These are phyloP conservation scores for Platerodrilus igneus DNA, from an alignment of 2,888 invertebrate genomes.

Conservation along the genomic window DNA sequence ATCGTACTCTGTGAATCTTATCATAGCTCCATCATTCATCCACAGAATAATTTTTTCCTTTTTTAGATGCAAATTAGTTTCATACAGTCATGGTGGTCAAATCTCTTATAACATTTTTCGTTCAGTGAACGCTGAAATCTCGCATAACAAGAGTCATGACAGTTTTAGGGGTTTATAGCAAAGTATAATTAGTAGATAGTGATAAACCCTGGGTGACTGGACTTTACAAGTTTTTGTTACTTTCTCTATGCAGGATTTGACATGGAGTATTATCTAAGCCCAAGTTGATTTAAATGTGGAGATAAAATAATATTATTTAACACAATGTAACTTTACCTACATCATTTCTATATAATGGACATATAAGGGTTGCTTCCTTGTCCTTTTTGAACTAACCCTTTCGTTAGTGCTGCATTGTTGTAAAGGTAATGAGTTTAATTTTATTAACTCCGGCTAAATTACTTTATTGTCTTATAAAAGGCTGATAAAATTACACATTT, in stretches of 20 bases:
- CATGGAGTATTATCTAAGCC: slow-evolving; percentile 27
- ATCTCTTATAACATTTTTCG: no score
- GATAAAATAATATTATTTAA: slow-evolving; percentile 14
- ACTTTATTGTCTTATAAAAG: no score
- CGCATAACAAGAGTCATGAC: no score
- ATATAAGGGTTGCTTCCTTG: slow-evolving; percentile 10
- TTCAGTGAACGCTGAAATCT: no score
- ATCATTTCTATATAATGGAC: slow-evolving; percentile 11
- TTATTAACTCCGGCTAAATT: no score
- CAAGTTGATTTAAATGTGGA: slow-evolving; percentile 13
- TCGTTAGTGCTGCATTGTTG: slow-evolving; percentile 9
- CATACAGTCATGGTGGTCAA: no score
- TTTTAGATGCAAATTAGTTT: no score
- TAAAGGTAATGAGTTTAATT: no score
- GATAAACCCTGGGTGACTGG: slow-evolving; percentile 26
- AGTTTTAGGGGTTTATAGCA: no score
- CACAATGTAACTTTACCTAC: slow-evolving; percentile 14
- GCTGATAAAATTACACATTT: no score
- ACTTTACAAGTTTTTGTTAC: slow-evolving; percentile 29
- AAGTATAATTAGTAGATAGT: slow-evolving; percentile 30
- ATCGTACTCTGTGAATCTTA: slow-evolving; percentile 28
- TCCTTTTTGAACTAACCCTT: no score
- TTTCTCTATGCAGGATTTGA: slow-evolving; percentile 26
- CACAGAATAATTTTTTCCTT: no score
- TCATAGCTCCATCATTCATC: slow-evolving; percentile 22